Base-by-base conservation (phyloP, 2,797 vertebrate genomes). In the Acrossocheilus fasciatus region DNA sequence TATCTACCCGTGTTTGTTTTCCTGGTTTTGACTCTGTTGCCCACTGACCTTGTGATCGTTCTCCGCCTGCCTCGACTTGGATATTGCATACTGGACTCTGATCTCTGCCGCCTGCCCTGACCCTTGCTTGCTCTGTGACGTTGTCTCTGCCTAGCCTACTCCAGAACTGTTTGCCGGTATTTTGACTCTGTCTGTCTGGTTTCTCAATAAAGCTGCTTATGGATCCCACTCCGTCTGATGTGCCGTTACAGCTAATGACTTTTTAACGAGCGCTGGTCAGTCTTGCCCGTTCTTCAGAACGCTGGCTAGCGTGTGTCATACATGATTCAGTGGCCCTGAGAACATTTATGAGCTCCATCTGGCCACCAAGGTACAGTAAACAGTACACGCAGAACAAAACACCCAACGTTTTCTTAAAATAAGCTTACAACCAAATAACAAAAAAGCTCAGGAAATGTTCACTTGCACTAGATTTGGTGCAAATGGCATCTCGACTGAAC, bases 331-430 rank as follows among this genome's bases (percentile, higher is more conserved):
- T 26, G 17, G n/a, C 17, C n/a, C 17, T 36, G 23, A 64, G 9
- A 81, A 47, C 79, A 69, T 50, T 69, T 68, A 50, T 81, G 64
- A 68, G 45, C 26, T 81, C 39, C 57, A 18, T 41, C 41, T 66
- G 41, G 20, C 14, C 20, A 30, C 30, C n/a, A 45, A 47, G 4
- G 18, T n/a, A 6, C n/a, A 34, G 9, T 66, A 34, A 45, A 62
- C 57, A 2, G 4, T 23, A 80, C n/a, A 43, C 0, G 26, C 6
- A 34, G 2, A 2, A 47, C 41, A 34, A 20, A 12, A 7, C 7
- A 41, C 36, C 6, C 9, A n/a, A 26, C 4, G 6, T 52, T 76
- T 54, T 54, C 39, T 43, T 43, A 43, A 43, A 50, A 47, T 15
- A 66, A 34, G 26, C 26, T 34, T 2, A 17, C 12, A 66, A 15